A percentile compares a stretch with the other conserved stretches of the same genome.
Evolutionary conservation across 2,113 vertebrate genomes (phyloP).

Genomic region (Gopherus flavomarginatus): DNA sequence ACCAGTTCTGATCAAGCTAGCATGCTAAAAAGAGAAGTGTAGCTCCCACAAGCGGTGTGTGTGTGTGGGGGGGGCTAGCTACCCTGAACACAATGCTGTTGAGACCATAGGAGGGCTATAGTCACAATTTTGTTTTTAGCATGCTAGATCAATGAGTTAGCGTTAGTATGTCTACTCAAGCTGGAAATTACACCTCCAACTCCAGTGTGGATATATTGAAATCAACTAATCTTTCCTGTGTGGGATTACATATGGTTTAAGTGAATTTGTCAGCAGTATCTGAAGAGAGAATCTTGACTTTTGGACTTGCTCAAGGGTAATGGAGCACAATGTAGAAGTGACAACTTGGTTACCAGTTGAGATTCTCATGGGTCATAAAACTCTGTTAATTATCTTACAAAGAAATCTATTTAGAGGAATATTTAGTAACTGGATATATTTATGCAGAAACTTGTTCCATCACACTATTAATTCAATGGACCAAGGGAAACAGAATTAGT

Average conservation of each 20-base stretch:
- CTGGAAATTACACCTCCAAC: too few species aligned
- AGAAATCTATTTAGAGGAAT: background rate
- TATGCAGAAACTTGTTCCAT: background rate
- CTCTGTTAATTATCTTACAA: background rate
- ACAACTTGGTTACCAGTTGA: background rate
- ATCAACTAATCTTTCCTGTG: background rate
- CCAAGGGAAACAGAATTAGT: background rate
- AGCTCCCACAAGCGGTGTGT: too few species aligned
- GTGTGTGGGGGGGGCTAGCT: too few species aligned
- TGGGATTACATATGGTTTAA: background rate
- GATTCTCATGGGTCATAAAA: background rate
- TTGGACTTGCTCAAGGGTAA: background rate
- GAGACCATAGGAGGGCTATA: too few species aligned
- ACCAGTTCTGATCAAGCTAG: too few species aligned
- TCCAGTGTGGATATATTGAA: too few species aligned
- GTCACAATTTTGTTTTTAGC: too few species aligned
- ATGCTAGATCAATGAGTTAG: too few species aligned
- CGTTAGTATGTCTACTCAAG: too few species aligned
- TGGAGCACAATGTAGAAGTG: rapidly evolving
- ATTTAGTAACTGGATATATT: background rate
- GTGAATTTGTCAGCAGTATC: rapidly evolving
- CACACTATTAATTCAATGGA: background rate
- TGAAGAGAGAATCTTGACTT: background rate
- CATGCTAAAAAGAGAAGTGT: too few species aligned
- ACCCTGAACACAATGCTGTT: too few species aligned